Conservation (phyloP, 2,888 invertebrate species). For the Nemapogon koenigi region DNA sequence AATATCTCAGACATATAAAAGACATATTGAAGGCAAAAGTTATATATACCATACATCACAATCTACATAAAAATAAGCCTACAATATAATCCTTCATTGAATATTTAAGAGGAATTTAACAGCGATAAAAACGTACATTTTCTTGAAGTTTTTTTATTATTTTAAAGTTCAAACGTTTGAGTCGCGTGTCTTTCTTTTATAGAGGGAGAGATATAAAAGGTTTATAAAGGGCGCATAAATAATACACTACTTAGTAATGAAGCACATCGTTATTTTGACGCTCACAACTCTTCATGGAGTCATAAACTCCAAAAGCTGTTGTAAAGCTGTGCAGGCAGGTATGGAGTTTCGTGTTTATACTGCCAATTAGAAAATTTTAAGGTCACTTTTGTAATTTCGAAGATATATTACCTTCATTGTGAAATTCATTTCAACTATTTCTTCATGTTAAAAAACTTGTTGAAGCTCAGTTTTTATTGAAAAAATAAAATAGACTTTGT, state of each 20-base stretch:
- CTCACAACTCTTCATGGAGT: constrained; percentile 32
- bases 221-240: constrained; percentile 29
- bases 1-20: too few species aligned
- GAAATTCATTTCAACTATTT: too few species aligned
- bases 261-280: constrained; percentile 37
- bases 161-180: constrained; percentile 3
- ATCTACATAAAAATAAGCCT: too few species aligned
- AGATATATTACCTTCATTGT: too few species aligned
- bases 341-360: constrained; percentile 17
- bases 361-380: constrained; percentile 10
- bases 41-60: too few species aligned
- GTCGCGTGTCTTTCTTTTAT: constrained; percentile 7
- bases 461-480: too few species aligned
- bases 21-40: too few species aligned
- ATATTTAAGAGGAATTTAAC: constrained; percentile 5
- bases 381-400: too few species aligned
- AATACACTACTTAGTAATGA: constrained; percentile 41
- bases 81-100: constrained; percentile 5
- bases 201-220: constrained; percentile 5
- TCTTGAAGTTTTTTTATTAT: constrained; percentile 5
- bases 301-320: constrained; percentile 30
- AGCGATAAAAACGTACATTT: constrained; percentile 4
- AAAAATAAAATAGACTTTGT: too few species aligned
- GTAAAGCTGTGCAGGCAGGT: constrained; percentile 22
- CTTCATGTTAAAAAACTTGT: too few species aligned